Percentiles rank a stretch among this genome's conserved stretches.
phyloP scores from a whole-genome alignment of 53 echinoderm and acorn worm species.

The Pentamera pediparva region DNA sequence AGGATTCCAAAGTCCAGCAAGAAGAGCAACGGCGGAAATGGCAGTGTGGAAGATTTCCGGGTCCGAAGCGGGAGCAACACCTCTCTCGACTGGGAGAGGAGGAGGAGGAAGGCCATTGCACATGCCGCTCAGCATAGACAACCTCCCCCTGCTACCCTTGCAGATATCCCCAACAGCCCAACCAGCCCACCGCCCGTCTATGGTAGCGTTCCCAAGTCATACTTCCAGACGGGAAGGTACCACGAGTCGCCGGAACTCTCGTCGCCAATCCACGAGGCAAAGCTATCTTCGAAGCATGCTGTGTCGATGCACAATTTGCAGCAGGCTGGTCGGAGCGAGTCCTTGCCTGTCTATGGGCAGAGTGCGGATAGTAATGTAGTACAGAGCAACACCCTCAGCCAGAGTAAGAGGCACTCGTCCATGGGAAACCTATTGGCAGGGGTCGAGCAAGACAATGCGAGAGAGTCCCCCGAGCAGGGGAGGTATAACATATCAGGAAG shows the following conservation, averaged over 20 bases:
- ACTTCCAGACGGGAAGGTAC: slow-evolving; percentile 42
- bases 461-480: neutral
- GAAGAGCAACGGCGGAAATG: neutral
- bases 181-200: slow-evolving; percentile 59
- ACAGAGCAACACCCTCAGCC: slow-evolving; percentile 79
- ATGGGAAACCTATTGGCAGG: slow-evolving; percentile 67
- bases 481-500: slow-evolving; percentile 10
- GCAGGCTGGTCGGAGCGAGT: slow-evolving; percentile 42
- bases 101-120: neutral
- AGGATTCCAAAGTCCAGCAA: slow-evolving; percentile 10
- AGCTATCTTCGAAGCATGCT: slow-evolving; percentile 65
- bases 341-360: slow-evolving; percentile 20
- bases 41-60: slow-evolving; percentile 18
- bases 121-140: neutral
- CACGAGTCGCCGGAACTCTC: slow-evolving; percentile 75
- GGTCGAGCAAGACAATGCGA: neutral
- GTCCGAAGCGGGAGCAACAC: slow-evolving; percentile 13
- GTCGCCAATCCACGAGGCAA: slow-evolving; percentile 30
- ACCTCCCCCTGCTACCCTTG: no score
- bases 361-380: slow-evolving; percentile 57
- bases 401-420: slow-evolving; percentile 91
- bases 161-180: no score
- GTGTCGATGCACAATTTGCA: slow-evolving; percentile 79
- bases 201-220: slow-evolving; percentile 13
- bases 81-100: slow-evolving; percentile 3